Percentiles rank a stretch among this genome's conserved stretches.
Evolutionary conservation across 2,888 invertebrate genomes (phyloP).

Genomic region (Phortica okadai): DNA sequence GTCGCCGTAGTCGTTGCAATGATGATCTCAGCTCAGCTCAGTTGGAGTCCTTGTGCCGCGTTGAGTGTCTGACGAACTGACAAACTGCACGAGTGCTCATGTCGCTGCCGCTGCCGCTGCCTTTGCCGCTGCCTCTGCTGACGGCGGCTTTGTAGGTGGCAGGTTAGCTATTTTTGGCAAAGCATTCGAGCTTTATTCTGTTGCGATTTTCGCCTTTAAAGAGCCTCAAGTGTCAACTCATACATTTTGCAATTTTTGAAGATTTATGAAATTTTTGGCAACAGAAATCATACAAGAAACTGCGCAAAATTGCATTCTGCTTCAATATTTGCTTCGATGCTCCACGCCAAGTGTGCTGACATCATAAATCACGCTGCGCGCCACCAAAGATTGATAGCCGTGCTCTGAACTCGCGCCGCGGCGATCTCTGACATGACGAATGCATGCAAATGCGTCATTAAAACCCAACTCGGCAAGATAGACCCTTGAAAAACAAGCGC

Average conservation of each 20-base stretch:
- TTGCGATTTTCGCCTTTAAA: no score
- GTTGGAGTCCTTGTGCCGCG: slow-evolving; percentile 19
- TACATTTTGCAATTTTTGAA: no score
- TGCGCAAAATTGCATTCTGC: slow-evolving; percentile 44
- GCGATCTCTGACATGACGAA: slow-evolving; percentile 20
- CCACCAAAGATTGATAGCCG: slow-evolving; percentile 64
- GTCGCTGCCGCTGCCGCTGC: neutral
- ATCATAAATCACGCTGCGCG: slow-evolving; percentile 29
- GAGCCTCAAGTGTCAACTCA: no score
- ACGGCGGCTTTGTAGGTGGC: neutral
- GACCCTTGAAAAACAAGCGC: slow-evolving; percentile 36
- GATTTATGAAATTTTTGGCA: no score
- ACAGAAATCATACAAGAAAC: neutral
- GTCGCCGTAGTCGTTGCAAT: slow-evolving; percentile 39
- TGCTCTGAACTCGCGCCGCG: no score
- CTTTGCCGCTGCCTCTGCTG: neutral
- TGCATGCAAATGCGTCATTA: slow-evolving; percentile 28
- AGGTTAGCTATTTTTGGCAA: neutral
- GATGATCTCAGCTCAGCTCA: slow-evolving; percentile 37
- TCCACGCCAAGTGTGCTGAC: slow-evolving; percentile 25
- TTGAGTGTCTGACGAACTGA: neutral
- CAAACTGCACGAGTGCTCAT: neutral
- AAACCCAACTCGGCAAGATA: neutral
- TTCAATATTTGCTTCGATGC: slow-evolving; percentile 49
- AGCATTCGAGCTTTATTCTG: no score